A percentile compares a stretch with the other conserved stretches of the same genome.
Evolutionary conservation across 2,888 invertebrate species (phyloP).

Genomic region (Anthophora plumipes): DNA sequence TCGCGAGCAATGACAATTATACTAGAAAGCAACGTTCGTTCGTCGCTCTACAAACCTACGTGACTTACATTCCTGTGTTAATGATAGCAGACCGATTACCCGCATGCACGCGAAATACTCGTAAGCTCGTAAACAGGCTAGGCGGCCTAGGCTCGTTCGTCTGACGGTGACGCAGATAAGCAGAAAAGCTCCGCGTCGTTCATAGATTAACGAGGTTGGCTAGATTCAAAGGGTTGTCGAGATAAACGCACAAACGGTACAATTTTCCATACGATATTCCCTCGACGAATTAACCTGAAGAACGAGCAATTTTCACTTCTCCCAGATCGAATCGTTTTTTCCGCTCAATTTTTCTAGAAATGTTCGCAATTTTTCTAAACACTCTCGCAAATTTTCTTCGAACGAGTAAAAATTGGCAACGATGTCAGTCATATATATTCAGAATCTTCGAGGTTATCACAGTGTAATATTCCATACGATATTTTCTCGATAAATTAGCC

Average conservation of each 20-base stretch:
- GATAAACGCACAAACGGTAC: neutral
- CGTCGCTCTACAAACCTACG: constrained; percentile 47
- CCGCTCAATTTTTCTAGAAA: too few relatives aligned
- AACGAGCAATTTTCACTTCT: constrained; percentile 17
- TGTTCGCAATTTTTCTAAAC: too few relatives aligned
- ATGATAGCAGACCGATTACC: constrained; percentile 67
- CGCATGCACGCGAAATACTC: constrained; percentile 66
- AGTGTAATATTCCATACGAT: too few relatives aligned
- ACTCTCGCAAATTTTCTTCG: too few relatives aligned
- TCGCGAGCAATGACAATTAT: constrained; percentile 49
- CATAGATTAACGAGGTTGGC: constrained; percentile 35
- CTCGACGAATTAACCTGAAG: neutral
- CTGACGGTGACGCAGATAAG: constrained; percentile 29
- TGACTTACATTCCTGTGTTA: constrained; percentile 61
- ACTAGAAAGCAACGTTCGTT: constrained; percentile 47
- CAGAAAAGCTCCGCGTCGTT: constrained; percentile 21
- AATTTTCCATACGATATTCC: neutral
- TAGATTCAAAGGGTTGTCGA: neutral
- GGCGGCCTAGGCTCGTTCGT: constrained; percentile 27
- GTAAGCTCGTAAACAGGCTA: constrained; percentile 65
- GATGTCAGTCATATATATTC: too few relatives aligned
- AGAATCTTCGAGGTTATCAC: too few relatives aligned
- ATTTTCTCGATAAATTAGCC: too few relatives aligned
- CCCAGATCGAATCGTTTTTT: constrained; percentile 1
- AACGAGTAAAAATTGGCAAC: too few relatives aligned